A percentile compares a stretch with the other conserved stretches of the same genome.
phyloP scores from a whole-genome alignment of 2,113 vertebrate genomes.

The Semnopithecus entellus region DNA sequence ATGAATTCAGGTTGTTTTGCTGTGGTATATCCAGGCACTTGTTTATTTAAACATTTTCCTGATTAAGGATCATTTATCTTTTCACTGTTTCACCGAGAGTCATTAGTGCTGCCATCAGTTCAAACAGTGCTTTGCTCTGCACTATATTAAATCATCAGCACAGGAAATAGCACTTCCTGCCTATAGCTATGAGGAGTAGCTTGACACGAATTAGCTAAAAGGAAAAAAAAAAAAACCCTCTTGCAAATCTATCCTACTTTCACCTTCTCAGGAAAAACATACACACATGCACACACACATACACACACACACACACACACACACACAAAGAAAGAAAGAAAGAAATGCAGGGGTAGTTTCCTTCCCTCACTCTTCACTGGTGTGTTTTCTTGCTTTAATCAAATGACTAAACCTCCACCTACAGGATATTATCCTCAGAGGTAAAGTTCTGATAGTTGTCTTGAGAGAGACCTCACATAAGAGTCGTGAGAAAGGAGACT shows the following conservation, averaged over 20 bases:
- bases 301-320: not conserved
- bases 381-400: not conserved
- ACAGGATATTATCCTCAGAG: not conserved
- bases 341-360: not conserved
- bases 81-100: constrained; percentile 46
- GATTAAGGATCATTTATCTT: constrained; percentile 74
- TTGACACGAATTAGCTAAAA: constrained; percentile 61
- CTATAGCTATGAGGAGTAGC: constrained; percentile 22
- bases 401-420: not conserved
- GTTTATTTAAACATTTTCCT: constrained; percentile 70
- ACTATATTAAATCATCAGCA: constrained; percentile 55
- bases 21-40: constrained; percentile 55
- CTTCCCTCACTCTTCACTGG: not conserved
- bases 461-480: not conserved
- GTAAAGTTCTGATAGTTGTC: not conserved
- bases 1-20: constrained; percentile 65
- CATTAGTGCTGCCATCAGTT: constrained; percentile 49
- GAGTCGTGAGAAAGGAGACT: not conserved
- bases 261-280: constrained; percentile 42
- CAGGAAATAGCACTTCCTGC: constrained; percentile 62
- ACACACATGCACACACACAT: no score
- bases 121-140: constrained; percentile 27
- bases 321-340: not conserved
- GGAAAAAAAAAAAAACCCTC: not conserved
- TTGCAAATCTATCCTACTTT: constrained; percentile 50